Evolutionary conservation across 2,113 vertebrate species (phyloP), one percentile per base, ranked within the genome.

Genomic region (Amphiprion percula): DNA sequence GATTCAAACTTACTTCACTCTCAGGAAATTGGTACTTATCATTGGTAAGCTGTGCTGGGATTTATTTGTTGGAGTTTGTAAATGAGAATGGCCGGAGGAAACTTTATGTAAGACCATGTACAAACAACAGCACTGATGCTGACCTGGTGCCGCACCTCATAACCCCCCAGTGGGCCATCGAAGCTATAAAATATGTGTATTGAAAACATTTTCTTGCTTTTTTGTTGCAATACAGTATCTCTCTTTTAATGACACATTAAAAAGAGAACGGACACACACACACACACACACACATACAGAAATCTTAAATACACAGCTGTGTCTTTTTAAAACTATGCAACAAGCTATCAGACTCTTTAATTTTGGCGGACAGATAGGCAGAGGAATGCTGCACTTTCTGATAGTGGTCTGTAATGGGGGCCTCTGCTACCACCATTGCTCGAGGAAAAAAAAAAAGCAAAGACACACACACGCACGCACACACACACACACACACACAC

Each of bases 1-100:
- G 83, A 71, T 68, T 83, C 39, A 74, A 78, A 92, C 77, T 80
- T 64, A 60, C 77, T 88, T 74, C 10, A 90, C 81, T 74, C 61
- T 85, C 87, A 94, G 90, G 92, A 93, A 93, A 92, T 93, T 92
- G 87, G 89, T 88, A 83, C 85, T 91, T 86, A 88, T 82, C 79
- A 83, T 58, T 73, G 53, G 59, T 80, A 73, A 90, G 84, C 89
- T 92, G 72, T 88, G 84, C 79, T 79, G 61, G 82, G 84, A 88
- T 90, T 83, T 90, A 67, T 83, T 87, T 69, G 82, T 55, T 85
- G 47, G 83, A 82, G 72, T 78, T 55, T 61, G 61, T 67, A 76
- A 80, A 89, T 70, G 69, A 88, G 77, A 92, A 75, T 77, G 55
- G 77, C 65, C 59, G 46, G 71, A 82, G 85, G 91, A 91, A 90